Conservation (phyloP, 2,888 invertebrate species). For the Seladonia tumulorum region DNA sequence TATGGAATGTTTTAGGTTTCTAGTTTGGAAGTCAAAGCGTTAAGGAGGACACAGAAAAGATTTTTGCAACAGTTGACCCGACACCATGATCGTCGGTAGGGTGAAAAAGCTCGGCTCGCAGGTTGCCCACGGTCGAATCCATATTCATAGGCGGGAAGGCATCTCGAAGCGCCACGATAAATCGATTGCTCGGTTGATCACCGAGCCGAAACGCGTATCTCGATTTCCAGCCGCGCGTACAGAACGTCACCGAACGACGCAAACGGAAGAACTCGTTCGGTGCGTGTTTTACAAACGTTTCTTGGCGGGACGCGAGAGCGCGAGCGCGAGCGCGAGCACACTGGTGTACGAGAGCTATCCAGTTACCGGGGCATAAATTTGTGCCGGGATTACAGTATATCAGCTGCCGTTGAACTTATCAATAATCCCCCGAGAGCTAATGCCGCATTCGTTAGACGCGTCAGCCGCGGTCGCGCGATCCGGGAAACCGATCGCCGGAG, state of each 20-base stretch:
- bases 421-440: conserved; percentile 40
- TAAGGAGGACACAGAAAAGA: no score
- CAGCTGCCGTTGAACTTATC: conserved; percentile 50
- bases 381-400: conserved; percentile 44
- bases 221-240: conserved; percentile 9
- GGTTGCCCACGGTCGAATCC: background rate
- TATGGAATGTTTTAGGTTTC: no score
- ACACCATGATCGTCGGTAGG: background rate
- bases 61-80: no score
- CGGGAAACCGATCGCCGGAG: conserved; percentile 36
- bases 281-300: conserved; percentile 28
- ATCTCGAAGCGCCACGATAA: conserved; percentile 23
- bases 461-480: conserved; percentile 20
- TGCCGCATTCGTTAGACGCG: conserved; percentile 36
- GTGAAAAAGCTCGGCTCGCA: background rate
- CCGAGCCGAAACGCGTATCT: conserved; percentile 28
- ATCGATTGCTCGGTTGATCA: conserved; percentile 13
- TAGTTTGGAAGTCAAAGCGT: no score
- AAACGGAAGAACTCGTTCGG: conserved; percentile 26
- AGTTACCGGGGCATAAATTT: conserved; percentile 48
- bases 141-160: conserved; percentile 10
- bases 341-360: conserved; percentile 34
- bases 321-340: background rate
- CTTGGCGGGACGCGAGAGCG: no score
- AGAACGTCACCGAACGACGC: conserved; percentile 13